A percentile compares a stretch with the other conserved stretches of the same genome.
Conservation (phyloP, 2,888 invertebrate species). For the Morpho achilles region DNA sequence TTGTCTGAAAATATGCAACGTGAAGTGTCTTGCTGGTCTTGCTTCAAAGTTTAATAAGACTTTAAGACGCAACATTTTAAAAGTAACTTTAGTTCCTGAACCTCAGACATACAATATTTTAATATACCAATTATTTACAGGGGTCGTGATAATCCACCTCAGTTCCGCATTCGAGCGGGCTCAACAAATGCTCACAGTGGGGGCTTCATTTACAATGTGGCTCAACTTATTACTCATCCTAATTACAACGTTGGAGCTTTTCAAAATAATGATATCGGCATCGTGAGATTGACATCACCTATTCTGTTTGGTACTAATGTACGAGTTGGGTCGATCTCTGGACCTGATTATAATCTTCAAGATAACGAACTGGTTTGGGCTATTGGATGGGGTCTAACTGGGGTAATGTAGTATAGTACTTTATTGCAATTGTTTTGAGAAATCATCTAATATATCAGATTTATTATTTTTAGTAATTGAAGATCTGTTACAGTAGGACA, state of each 20-base stretch:
- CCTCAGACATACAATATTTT: no score
- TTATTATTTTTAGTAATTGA: neutral
- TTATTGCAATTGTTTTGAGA: no score
- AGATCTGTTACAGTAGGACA: neutral
- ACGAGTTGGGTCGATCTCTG: neutral
- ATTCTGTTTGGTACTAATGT: neutral
- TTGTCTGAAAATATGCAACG: no score
- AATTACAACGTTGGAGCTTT: neutral
- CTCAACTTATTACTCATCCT: neutral
- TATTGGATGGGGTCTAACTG: no score
- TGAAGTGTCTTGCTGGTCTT: no score
- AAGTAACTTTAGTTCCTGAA: no score
- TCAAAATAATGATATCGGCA: constrained; percentile 4
- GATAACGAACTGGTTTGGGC: constrained; percentile 5
- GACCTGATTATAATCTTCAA: neutral
- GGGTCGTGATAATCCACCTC: no score
- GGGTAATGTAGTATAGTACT: no score
- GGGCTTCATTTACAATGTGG: neutral
- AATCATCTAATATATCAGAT: neutral
- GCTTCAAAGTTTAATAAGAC: no score
- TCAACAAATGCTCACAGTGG: constrained; percentile 7
- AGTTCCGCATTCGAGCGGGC: constrained; percentile 1
- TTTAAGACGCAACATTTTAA: no score
- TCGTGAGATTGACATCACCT: neutral
- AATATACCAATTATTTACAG: no score